Conservation (phyloP, 2,888 invertebrate genomes). For the Cancer borealis region DNA sequence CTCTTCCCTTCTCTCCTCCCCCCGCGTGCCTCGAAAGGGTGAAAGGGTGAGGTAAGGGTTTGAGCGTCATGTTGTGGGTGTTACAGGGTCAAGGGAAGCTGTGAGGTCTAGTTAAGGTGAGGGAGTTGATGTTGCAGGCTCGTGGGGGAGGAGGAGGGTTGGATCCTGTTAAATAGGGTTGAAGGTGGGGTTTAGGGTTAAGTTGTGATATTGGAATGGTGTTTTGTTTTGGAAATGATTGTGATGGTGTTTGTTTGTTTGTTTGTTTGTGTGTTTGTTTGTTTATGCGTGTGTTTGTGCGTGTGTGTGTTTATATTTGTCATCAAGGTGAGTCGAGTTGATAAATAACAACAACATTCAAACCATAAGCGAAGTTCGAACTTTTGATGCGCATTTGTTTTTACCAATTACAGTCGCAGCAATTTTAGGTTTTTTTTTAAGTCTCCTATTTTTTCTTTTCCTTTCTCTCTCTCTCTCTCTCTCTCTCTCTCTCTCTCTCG, state of each 20-base stretch:
- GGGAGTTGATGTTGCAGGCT: too few relatives aligned
- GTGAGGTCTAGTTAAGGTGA: neutral
- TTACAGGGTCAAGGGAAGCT: slow-evolving; percentile 20
- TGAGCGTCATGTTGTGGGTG: neutral
- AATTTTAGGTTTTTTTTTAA: neutral
- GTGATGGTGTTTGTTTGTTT: too few relatives aligned
- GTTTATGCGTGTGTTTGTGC: too few relatives aligned
- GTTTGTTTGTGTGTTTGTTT: too few relatives aligned
- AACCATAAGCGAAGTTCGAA: too few relatives aligned
- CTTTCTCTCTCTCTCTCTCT: slow-evolving; percentile 13
- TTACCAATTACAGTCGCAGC: neutral
- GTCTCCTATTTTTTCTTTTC: neutral
- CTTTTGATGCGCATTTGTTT: neutral
- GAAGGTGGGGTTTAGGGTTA: too few relatives aligned
- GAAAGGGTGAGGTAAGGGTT: neutral
- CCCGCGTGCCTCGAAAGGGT: neutral
- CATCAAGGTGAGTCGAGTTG: neutral
- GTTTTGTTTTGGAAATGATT: too few relatives aligned
- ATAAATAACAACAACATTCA: too few relatives aligned
- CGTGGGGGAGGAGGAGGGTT: too few relatives aligned
- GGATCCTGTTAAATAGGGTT: too few relatives aligned
- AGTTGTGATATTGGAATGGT: too few relatives aligned
- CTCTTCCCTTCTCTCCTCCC: neutral
- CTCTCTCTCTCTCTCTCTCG: slow-evolving; percentile 8
- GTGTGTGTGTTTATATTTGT: neutral